These are phyloP conservation scores for Poecilia velifera DNA, from an alignment of 2,797 vertebrate species.

Conservation along the genomic window DNA sequence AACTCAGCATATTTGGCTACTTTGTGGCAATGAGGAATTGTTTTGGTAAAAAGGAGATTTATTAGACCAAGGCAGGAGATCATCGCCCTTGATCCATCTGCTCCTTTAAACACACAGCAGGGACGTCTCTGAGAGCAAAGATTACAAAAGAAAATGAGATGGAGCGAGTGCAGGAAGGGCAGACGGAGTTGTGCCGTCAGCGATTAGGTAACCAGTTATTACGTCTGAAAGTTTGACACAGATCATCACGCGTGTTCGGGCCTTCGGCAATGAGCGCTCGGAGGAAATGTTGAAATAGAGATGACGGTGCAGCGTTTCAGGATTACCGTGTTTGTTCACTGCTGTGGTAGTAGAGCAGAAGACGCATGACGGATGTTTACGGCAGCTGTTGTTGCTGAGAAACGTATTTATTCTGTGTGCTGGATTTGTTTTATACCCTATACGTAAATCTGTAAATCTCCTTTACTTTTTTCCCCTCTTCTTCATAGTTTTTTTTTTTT, in stretches of 20 bases:
- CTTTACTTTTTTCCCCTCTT: neutral
- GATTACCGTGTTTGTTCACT: neutral
- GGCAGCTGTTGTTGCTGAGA: conserved; percentile 4
- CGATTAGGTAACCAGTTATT: conserved; percentile 52
- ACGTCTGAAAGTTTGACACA: conserved; percentile 24
- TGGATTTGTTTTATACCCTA: neutral
- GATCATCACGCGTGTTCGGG: neutral
- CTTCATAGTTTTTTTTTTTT: neutral
- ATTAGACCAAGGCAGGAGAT: conserved; percentile 21
- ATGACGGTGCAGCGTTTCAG: neutral
- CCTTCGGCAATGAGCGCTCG: neutral
- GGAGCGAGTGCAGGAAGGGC: conserved; percentile 37
- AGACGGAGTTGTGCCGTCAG: conserved; percentile 22
- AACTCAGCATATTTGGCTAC: conserved; percentile 2
- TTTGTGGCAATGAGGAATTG: conserved; percentile 13
- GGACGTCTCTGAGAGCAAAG: conserved; percentile 57
- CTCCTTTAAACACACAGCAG: conserved; percentile 33
- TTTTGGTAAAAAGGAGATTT: conserved; percentile 24
- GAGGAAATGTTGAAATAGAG: conserved; percentile 24
- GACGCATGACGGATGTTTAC: neutral
- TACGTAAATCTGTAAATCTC: neutral
- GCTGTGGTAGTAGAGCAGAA: neutral
- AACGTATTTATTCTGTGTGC: neutral
- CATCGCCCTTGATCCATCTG: conserved; percentile 44
- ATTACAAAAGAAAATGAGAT: conserved; percentile 55